Percentiles rank a stretch among this genome's conserved stretches.
Conservation (phyloP, 1,140 invertebrate species). For the Pinna nobilis region DNA sequence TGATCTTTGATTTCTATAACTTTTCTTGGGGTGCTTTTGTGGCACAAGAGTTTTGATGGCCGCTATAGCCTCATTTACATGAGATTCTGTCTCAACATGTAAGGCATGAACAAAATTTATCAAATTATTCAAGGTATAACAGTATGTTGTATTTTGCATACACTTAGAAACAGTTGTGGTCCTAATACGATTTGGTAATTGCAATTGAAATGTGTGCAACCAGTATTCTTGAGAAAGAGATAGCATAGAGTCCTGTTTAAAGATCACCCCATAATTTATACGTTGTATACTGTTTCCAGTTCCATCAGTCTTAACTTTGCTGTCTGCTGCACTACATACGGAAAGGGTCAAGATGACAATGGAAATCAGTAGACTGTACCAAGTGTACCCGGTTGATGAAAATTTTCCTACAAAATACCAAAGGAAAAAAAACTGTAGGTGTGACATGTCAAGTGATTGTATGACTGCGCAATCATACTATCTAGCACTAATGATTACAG, state of each 20-base stretch:
- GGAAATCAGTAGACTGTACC: neutral
- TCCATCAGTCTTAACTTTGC: neutral
- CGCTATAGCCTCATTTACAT: neutral
- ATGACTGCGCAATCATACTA: neutral
- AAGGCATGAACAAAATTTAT: slow-evolving; percentile 12
- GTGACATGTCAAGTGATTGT: neutral
- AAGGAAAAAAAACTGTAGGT: neutral
- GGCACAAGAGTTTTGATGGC: slow-evolving; percentile 5
- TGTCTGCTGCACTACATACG: neutral
- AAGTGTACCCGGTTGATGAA: neutral
- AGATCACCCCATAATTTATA: slow-evolving; percentile 27
- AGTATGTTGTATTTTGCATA: neutral
- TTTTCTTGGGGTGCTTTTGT: neutral
- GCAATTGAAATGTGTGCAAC: slow-evolving; percentile 20
- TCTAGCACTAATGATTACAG: neutral
- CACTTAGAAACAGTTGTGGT: neutral
- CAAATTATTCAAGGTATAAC: slow-evolving; percentile 1
- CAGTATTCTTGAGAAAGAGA: slow-evolving; percentile 14
- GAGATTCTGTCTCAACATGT: neutral
- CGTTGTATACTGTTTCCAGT: neutral
- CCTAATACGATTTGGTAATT: neutral
- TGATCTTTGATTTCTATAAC: slow-evolving; percentile 7
- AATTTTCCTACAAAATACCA: neutral
- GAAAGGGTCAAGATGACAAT: slow-evolving; percentile 3
- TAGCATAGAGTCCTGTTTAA: slow-evolving; percentile 14